Base-by-base conservation (phyloP, 2,113 vertebrate genomes). In the Siniperca chuatsi region DNA sequence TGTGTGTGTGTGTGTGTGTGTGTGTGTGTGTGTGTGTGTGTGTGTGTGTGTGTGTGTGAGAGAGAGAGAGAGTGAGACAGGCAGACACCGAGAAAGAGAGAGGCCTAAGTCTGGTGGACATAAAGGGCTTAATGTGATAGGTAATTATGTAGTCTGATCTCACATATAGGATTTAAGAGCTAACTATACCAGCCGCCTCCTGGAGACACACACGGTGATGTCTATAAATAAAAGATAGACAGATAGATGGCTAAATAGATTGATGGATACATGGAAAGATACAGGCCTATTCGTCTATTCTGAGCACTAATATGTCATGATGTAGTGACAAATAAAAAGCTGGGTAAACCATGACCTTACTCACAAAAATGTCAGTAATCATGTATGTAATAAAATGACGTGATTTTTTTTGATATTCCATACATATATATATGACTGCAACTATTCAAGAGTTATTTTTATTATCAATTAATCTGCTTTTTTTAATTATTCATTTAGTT, bases 61-160 rank as follows among this genome's bases (percentile, higher is more conserved):
- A 21, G 50, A 57, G 25, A 65, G 58, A 54, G 25, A 60, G 61
- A 44, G 62, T 52, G 48, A 60, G 37, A 61, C 1, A n/a, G 62
- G 35, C 5, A 72, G 68, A 65, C 35, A 29, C 60, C 44, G 44
- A 70, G 71, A 62, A 80, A 65, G 81, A 81, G 40, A 52, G 89
- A 77, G 92, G 91, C 85, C 91, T 84, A 87, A 89, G 89, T 92
- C 90, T 92, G 91, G 76, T 87, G 90, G 92, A 94, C 92, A 93
- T 93, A 91, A 92, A 95, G 91, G 91, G 91, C 90, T 95, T 95
- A 95, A 94, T 94, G 94, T 89, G 92, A 94, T 86, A 93, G 93
- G 93, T 95, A 95, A 96, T 96, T 95, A 95, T 93, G 87, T 85
- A 95, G 95, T 93, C 95, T 95, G 95, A 95, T 95, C 94, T 96